A percentile compares a stretch with the other conserved stretches of the same genome.
Conservation (phyloP, 2,113 vertebrate genomes). For the Eudyptes chrysolophus region DNA sequence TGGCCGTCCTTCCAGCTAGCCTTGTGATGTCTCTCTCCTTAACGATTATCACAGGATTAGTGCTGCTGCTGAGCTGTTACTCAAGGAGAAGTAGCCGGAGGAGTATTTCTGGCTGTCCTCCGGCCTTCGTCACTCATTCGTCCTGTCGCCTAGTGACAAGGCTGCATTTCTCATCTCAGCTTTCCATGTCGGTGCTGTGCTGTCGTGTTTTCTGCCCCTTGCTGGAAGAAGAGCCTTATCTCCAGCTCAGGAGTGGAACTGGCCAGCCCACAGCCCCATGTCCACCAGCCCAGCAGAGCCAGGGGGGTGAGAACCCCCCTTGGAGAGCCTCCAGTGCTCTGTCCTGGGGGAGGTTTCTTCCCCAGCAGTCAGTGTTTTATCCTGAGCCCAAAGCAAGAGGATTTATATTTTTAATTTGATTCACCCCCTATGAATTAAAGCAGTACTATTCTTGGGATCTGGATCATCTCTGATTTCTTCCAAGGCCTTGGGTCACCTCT, state of each 20-base stretch:
- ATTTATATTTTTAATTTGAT: conserved; percentile 22
- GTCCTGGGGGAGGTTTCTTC: not conserved
- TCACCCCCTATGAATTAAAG: not conserved
- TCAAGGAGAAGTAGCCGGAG: not conserved
- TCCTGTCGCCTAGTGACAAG: not conserved
- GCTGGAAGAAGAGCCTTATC: not conserved
- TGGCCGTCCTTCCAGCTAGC: not conserved
- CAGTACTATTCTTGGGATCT: not conserved
- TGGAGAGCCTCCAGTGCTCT: not conserved
- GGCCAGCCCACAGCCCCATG: not conserved
- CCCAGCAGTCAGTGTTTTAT: not conserved
- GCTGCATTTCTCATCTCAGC: not conserved
- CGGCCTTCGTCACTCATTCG: not conserved
- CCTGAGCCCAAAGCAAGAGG: not conserved
- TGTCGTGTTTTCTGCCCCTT: not conserved
- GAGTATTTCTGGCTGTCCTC: not conserved
- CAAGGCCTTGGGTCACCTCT: not conserved
- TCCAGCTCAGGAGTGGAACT: not conserved
- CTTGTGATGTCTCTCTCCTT: not conserved
- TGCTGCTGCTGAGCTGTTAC: not conserved
- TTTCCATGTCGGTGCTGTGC: not conserved
- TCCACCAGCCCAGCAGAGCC: not conserved
- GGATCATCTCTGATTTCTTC: not conserved
- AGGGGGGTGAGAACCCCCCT: not conserved
- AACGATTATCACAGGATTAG: fast-evolving